phyloP scores from a whole-genome alignment of 2,113 vertebrate genomes.

The Micromys minutus region DNA sequence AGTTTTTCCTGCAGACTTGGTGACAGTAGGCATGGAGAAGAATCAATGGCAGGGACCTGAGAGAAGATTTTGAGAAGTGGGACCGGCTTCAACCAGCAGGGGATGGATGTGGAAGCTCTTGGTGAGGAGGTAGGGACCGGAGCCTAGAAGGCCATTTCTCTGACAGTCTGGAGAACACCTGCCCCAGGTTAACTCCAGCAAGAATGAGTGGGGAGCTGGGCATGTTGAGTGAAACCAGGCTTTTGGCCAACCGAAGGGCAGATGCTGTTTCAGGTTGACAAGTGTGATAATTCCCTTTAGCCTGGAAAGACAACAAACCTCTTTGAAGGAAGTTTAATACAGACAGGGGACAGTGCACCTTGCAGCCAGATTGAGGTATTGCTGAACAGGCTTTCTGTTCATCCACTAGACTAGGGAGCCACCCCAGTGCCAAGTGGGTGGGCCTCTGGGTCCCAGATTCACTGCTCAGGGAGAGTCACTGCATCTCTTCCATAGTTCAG shows the following conservation, averaged over 20 bases:
- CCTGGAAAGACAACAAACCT: rapidly evolving
- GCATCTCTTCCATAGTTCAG: not conserved
- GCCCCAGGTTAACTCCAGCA: rapidly evolving
- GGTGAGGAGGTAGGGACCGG: rapidly evolving
- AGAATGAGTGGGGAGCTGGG: not conserved
- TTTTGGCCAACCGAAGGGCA: rapidly evolving
- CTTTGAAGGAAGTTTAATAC: rapidly evolving
- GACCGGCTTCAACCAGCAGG: too few relatives aligned
- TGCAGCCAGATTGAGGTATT: not conserved
- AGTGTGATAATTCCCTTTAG: not conserved
- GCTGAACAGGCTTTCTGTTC: rapidly evolving
- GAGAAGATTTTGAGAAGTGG: too few relatives aligned
- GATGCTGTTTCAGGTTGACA: not conserved
- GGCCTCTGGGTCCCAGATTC: not conserved
- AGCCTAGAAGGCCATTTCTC: rapidly evolving
- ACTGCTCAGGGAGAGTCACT: not conserved
- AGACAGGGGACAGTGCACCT: not conserved
- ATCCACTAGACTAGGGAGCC: rapidly evolving
- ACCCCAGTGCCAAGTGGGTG: rapidly evolving
- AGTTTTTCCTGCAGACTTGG: not conserved
- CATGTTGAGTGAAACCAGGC: too few relatives aligned
- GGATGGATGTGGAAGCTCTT: not conserved
- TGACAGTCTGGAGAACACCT: too few relatives aligned
- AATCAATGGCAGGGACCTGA: not conserved
- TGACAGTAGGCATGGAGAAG: not conserved